Base-by-base conservation (phyloP, 1,140 invertebrate genomes). In the Drosophila miranda region DNA sequence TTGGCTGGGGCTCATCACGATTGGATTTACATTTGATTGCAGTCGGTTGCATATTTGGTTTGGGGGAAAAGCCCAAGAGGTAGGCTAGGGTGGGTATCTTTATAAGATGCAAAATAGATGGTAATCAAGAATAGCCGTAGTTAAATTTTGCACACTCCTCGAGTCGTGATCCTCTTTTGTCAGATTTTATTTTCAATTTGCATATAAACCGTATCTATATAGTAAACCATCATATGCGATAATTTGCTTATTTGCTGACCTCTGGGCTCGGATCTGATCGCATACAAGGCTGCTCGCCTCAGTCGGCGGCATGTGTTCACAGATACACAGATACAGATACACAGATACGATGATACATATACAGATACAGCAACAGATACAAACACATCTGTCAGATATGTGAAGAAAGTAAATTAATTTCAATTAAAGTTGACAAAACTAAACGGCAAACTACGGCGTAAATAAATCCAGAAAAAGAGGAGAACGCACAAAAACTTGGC, bases 241-340 rank as follows among this genome's bases (percentile, higher is more conserved):
- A 87, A 86, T 82, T 87, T 87, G 82, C 87, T 87, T 87, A 88
- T 87, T 87, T 72, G 80, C 86, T 89, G 86, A 89, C 86, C 86
- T 89, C 81, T 89, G 84, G 59, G 83, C 87, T 80, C 80, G 66
- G 82, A 86, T 86, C 82, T 87, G 89, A 86, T 90, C 89, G 88
- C 88, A 89, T 72, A 89, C 89, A 90, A 90, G 89, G 89, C 89
- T 90, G 89, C 58, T 52, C 34, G 34, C 34, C 30, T 34, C 59
- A 48, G 59, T 49, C 58, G 56, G 69, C 75, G 75, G 75, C 71
- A 64, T 68, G 77, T 68, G 54, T 48, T 75, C 41, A 59, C 30
- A 44, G 26, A 70, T 62, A 75, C 11, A 46, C 4, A 49, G 23
- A 66, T 55, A 78, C n/a, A 52, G 8, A 49, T 26, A 53, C 30